Base-by-base conservation (phyloP, 2,113 vertebrate genomes). In the Canis aureus region DNA sequence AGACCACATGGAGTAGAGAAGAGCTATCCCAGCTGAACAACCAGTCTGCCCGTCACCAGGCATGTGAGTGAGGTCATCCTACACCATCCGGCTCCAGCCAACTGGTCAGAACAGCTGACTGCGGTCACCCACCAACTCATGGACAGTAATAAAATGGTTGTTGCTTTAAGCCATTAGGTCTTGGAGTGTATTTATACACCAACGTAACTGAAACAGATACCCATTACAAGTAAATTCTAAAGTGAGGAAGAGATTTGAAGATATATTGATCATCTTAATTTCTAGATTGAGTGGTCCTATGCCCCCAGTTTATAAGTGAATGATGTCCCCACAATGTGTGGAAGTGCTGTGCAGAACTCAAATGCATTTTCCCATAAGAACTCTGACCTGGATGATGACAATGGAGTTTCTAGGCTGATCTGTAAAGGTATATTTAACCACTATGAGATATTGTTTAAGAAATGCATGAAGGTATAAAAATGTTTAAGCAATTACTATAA, bases 201-300 rank as follows among this genome's bases (percentile, higher is more conserved):
- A 92, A 85, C 89, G 12, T 35, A 94, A 69, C 69, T 83, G 38
- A 91, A 95, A 95, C 15, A 62, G 29, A 92, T 7, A 83, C 29
- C 62, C n/a, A 59, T 2, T 80, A 16, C 15, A 94, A 94, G 38
- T 66, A 89, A 85, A 94, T 59, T 92, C 16, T 64, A 12, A 74
- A 66, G 32, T 43, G 13, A 85, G 38, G 80, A 53, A 84, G 38
- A 96, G 59, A 82, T n/a, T 9, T 67, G 19, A 88, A 86, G 20
- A 17, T 6, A 5, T 4, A 60, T 17, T 25, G 9, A 23, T 62
- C 25, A 19, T 66, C 88, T 87, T 71, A 20, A 95, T 84, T 53
- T 95, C 88, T 67, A 69, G 20, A 71, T 29, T 35, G 35, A 88
- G 11, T 35, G 5, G 43, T 35, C 25, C 35, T 35, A 5, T 62